Base-by-base conservation (phyloP, 1,140 invertebrate genomes). In the Phortica variegata region DNA sequence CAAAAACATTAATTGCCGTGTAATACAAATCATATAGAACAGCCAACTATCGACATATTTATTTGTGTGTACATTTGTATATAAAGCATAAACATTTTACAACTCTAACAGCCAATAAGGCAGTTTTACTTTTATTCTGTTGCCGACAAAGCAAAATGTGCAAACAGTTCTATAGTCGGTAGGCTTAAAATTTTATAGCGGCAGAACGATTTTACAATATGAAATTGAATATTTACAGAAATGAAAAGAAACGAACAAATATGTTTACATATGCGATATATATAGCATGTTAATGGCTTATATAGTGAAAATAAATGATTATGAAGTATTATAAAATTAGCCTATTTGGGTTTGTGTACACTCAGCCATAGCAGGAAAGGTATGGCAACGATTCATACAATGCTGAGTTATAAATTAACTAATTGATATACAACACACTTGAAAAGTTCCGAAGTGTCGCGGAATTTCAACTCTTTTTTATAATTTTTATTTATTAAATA, bases 131-230 rank as follows among this genome's bases (percentile, higher is more conserved):
- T n/a, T n/a, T n/a, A n/a, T n/a, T n/a, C n/a, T n/a, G 18, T 29
- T 62, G 63, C 61, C 63, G 63, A 68, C 63, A 68, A 68, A 68
- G 63, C 39, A 37, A 47, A 37, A 21, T 49, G 54, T 68, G 50
- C 49, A 58, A 68, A 68, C 47, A 58, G 41, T 15, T 31, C 47
- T 46, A 66, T 39, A 26, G 43, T 29, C 47, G 50, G 31, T 39
- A 38, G 54, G 46, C 33, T 53, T 56, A 53, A 53, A 49, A 42
- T 52, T 43, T 43, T 49, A 49, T 43, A 48, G 46, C 49, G 23
- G 43, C 34, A 47, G 36, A 34, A n/a, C n/a, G 60, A 47, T 56
- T 53, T 51, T 56, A 21, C 54, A 54, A 51, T 58, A 44, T 50
- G 39, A 42, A 52, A 31, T 52, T 52, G 49, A 52, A 46, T 52